Evolutionary conservation across 2,797 vertebrate genomes (phyloP).

Genomic region (Peromyscus attwateri): DNA sequence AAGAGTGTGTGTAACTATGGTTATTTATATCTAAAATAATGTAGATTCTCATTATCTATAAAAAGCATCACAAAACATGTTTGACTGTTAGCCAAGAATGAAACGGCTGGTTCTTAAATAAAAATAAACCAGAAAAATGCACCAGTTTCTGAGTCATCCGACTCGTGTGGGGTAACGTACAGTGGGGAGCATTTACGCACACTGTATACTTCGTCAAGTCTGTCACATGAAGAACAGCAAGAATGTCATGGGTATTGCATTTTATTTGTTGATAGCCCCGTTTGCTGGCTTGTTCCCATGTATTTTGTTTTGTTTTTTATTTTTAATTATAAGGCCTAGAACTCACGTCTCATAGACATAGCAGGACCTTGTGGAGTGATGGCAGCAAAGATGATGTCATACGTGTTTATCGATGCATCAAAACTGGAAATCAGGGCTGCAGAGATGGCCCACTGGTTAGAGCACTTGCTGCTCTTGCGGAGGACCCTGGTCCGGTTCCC

Average conservation of each 20-base stretch:
- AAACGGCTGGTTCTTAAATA: constrained; percentile 55
- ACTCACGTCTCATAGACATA: not conserved
- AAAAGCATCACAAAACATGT: not conserved
- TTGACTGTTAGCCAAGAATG: constrained; percentile 14
- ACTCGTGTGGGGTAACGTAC: not conserved
- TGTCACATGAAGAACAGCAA: not conserved
- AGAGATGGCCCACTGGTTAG: not conserved
- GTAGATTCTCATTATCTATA: not conserved
- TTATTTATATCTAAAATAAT: constrained; percentile 2
- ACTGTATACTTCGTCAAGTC: not conserved
- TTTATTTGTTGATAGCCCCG: not conserved
- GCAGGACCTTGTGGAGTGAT: not conserved
- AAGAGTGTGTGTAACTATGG: not conserved
- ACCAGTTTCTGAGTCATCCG: not conserved
- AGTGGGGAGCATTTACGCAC: not conserved
- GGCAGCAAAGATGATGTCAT: not conserved
- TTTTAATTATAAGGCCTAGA: not conserved
- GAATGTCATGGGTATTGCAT: not conserved
- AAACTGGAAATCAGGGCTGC: not conserved
- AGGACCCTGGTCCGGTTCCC: not conserved
- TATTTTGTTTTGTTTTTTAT: not conserved
- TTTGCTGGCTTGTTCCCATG: not conserved
- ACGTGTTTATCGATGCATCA: not conserved
- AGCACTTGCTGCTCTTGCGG: not conserved
- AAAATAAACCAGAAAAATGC: constrained; percentile 39